These are phyloP conservation scores for Hippocampus comes DNA, from an alignment of 2,113 vertebrate species.

Conservation along the genomic window DNA sequence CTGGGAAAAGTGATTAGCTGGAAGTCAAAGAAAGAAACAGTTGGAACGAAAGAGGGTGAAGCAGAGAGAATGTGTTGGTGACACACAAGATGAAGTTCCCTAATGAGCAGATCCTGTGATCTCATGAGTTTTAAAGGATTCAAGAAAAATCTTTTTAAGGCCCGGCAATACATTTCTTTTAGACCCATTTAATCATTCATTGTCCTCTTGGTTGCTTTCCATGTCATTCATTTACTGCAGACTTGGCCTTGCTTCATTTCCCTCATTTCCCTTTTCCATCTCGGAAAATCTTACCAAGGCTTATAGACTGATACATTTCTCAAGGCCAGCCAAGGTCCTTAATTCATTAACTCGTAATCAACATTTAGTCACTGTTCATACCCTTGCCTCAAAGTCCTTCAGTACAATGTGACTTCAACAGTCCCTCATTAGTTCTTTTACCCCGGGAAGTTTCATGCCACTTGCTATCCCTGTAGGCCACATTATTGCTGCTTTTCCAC, in stretches of 20 bases:
- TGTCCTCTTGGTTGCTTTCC: slow-evolving; percentile 18
- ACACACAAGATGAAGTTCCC: slow-evolving; percentile 37
- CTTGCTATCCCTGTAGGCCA: background rate
- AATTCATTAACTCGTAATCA: slow-evolving; percentile 17
- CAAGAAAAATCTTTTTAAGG: slow-evolving; percentile 43
- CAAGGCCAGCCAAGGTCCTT: slow-evolving; percentile 34
- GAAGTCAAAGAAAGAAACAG: slow-evolving; percentile 35
- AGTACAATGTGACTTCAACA: background rate
- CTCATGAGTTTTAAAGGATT: slow-evolving; percentile 51
- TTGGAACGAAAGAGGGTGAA: slow-evolving; percentile 22
- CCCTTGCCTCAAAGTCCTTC: slow-evolving; percentile 2
- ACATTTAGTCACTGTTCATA: slow-evolving; percentile 15
- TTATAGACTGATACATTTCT: slow-evolving; percentile 22
- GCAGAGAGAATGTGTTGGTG: slow-evolving; percentile 15
- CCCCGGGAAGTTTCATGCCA: background rate
- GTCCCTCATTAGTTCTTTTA: background rate
- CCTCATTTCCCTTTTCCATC: slow-evolving; percentile 3
- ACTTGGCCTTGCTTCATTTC: slow-evolving; percentile 13
- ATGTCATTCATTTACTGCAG: slow-evolving; percentile 47
- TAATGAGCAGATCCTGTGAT: slow-evolving; percentile 57
- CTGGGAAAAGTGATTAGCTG: slow-evolving; percentile 60
- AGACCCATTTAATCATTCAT: slow-evolving; percentile 44
- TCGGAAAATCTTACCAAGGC: slow-evolving; percentile 17
- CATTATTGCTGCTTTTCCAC: background rate
- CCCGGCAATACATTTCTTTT: slow-evolving; percentile 33